Evolutionary conservation across 2,797 vertebrate genomes (phyloP), one percentile per base, ranked within the genome.

Genomic region (Amblyraja radiata): DNA sequence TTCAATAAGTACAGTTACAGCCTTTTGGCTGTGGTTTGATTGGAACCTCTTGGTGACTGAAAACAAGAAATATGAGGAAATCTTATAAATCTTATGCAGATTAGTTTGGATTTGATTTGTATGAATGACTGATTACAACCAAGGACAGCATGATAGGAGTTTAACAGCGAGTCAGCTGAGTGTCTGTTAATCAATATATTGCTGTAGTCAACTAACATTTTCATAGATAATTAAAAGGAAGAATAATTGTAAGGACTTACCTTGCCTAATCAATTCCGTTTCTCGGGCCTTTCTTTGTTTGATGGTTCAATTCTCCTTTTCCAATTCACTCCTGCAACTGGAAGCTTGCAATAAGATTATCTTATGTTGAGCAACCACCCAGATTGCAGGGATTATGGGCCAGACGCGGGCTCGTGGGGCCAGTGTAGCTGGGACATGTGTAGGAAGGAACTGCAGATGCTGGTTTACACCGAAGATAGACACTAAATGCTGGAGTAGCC

Each of bases 181-280:
- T 92, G 90, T 74, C 71, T 92, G 90, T 76, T 92, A 92, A 92
- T 92, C 90, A 92, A 92, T 92, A 76, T 76, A 54, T 92, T 54
- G 71, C 71, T 92, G 90, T 16, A 73, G 39, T 74, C 90, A 92
- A 92, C 90, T 76, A 92, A 92, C 90, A 92, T 92, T 92, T 92
- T 92, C 71, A 92, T 92, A 92, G 71, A 92, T 92, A 92, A 92
- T 92, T 92, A 92, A 92, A 92, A 76, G 90, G 16, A 39, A 92
- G 90, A 92, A 92, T 92, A 92, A 92, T 92, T 92, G 71, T 46
- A 28, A 46, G 32, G 68, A 28, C 39, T 91, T 74, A 18, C 25
- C 90, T 32, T 6, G 71, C 71, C 90, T 91, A 91, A 92, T 92
- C 39, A 74, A 91, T 91, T 91, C 73, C 13, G 14, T n/a, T 92